Conservation (phyloP, 2,797 vertebrate species). For the Pelochelys cantorii region DNA sequence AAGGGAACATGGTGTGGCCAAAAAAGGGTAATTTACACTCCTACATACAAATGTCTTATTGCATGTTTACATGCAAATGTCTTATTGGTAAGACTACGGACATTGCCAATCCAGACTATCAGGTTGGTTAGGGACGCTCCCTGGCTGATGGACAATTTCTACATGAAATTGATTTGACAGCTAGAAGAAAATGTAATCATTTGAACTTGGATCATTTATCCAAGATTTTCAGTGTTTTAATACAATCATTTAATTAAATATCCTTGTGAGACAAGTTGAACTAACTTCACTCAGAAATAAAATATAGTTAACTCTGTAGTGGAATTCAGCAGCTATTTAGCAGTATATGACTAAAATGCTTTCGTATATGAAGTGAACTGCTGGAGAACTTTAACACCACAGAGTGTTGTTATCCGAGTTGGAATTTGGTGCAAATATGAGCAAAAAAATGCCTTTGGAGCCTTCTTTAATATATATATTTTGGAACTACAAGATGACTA, state of each 20-base stretch:
- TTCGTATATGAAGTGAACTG: fast-evolving
- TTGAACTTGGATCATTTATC: neutral
- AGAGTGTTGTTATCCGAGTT: neutral
- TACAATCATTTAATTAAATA: neutral
- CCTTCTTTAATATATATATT: neutral
- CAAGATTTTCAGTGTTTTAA: neutral
- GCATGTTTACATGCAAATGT: neutral
- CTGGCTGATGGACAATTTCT: neutral
- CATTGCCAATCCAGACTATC: neutral
- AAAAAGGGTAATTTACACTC: neutral
- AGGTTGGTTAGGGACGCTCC: neutral
- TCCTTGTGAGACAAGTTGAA: constrained; percentile 4
- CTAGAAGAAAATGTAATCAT: neutral
- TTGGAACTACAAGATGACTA: neutral
- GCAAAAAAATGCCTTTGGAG: neutral
- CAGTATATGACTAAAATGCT: neutral
- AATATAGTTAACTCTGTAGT: neutral
- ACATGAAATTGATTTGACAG: neutral
- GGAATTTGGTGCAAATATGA: neutral
- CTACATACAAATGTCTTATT: neutral
- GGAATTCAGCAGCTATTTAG: neutral
- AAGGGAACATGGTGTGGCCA: neutral
- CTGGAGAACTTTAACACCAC: neutral
- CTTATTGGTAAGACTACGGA: neutral
- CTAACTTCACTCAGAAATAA: neutral